These are phyloP conservation scores for Pseudeuparius sepicola DNA, from an alignment of 2,888 invertebrate genomes.

Conservation along the genomic window DNA sequence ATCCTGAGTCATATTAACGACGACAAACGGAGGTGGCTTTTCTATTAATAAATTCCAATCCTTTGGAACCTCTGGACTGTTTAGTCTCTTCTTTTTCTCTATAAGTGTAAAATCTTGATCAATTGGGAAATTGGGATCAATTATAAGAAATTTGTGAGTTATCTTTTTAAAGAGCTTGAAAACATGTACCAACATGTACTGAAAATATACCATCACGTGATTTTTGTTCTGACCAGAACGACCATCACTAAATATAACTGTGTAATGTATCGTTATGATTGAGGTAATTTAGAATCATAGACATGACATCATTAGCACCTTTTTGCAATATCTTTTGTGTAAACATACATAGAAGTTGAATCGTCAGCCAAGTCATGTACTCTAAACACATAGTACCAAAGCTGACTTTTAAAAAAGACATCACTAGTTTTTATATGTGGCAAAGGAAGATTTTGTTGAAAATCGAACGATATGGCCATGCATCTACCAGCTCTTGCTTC, in stretches of 20 bases:
- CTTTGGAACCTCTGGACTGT: constrained; percentile 6
- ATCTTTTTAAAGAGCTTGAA: constrained; percentile 8
- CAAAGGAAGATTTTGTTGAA: constrained; percentile 12
- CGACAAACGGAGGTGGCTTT: constrained; percentile 10
- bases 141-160: constrained; percentile 11
- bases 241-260: constrained; percentile 13
- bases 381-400: constrained; percentile 15
- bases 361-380: constrained; percentile 12
- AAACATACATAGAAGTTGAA: constrained; percentile 14
- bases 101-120: too few relatives aligned
- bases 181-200: neutral
- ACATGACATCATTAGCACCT: constrained; percentile 18
- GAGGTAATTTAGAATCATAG: constrained; percentile 16
- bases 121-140: constrained; percentile 12
- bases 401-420: constrained; percentile 14
- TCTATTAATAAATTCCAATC: constrained; percentile 4
- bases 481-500: constrained; percentile 8
- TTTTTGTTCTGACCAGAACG: constrained; percentile 18
- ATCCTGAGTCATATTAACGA: constrained; percentile 7
- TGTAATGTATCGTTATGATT: constrained; percentile 10
- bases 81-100: neutral
- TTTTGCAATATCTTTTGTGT: constrained; percentile 14
- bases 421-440: constrained; percentile 14
- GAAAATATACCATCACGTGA: constrained; percentile 11
- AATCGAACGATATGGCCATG: constrained; percentile 15